A percentile compares a stretch with the other conserved stretches of the same genome.
phyloP scores from a whole-genome alignment of 2,888 invertebrate species.

The Cheilosia impressa region DNA sequence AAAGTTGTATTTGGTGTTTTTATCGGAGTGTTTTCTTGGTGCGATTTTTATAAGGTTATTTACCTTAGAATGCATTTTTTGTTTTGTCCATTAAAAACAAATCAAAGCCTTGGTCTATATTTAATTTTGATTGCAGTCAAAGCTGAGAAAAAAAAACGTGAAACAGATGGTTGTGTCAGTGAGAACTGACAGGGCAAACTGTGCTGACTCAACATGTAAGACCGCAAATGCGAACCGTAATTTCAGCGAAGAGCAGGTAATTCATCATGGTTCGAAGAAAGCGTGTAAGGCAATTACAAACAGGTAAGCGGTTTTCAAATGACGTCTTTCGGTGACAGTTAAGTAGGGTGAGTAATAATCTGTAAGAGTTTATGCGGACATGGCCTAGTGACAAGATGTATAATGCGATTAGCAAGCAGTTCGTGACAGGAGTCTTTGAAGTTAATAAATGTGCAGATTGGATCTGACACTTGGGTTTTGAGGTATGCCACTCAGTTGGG shows the following conservation, averaged over 20 bases:
- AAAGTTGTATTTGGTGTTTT: conserved; percentile 46
- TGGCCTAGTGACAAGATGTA: conserved; percentile 1
- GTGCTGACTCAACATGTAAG: conserved; percentile 43
- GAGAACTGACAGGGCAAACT: not conserved
- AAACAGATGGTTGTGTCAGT: conserved; percentile 9
- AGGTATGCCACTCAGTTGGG: too few species aligned
- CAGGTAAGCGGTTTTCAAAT: conserved; percentile 49
- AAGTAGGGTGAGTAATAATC: conserved; percentile 37
- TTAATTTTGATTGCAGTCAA: not conserved
- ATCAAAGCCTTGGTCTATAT: not conserved
- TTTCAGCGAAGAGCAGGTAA: conserved; percentile 25
- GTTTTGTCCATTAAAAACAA: not conserved
- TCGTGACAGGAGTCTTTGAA: too few species aligned
- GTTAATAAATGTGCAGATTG: too few species aligned
- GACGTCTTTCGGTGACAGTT: conserved; percentile 48
- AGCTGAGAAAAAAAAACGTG: not conserved
- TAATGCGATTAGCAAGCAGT: not conserved
- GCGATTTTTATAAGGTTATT: conserved; percentile 51
- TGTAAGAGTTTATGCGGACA: conserved; percentile 26
- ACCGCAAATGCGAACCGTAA: conserved; percentile 32
- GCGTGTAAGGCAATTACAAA: conserved; percentile 35
- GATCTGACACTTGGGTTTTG: too few species aligned
- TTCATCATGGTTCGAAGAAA: conserved; percentile 57
- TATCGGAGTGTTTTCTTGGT: not conserved
- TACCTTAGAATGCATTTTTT: conserved; percentile 41